Conservation (phyloP, 2,888 invertebrate species). For the Cryptosula pallasiana region DNA sequence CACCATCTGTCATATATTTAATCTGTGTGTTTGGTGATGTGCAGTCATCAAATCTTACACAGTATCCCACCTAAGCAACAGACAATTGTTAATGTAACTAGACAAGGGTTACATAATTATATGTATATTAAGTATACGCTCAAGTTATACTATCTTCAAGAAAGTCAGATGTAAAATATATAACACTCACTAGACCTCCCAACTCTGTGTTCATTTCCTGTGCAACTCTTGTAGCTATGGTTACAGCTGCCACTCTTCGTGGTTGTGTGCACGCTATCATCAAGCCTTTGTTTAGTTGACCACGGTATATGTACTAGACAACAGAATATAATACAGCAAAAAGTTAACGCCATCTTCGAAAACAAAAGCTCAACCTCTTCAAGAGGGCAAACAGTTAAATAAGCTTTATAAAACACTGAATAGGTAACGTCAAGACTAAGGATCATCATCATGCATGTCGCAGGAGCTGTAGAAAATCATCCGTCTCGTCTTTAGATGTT, state of each 20-base stretch:
- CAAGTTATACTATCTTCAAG: neutral
- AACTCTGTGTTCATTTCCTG: conserved; percentile 55
- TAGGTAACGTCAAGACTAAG: no score
- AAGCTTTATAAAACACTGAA: no score
- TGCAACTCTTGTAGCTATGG: conserved; percentile 57
- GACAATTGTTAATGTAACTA: no score
- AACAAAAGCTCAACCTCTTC: no score
- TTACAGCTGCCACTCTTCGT: conserved; percentile 55
- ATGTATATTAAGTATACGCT: neutral
- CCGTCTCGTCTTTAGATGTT: no score
- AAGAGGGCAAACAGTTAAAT: no score
- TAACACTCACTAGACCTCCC: conserved; percentile 57
- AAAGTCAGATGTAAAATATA: neutral
- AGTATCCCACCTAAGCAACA: conserved; percentile 55
- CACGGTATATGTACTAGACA: conserved; percentile 67
- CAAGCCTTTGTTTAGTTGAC: conserved; percentile 65
- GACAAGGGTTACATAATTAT: no score
- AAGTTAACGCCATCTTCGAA: no score
- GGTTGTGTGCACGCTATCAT: conserved; percentile 61
- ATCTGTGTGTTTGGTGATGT: conserved; percentile 75
- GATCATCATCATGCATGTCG: no score
- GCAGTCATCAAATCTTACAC: conserved; percentile 83
- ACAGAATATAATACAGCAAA: no score
- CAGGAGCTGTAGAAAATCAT: no score
- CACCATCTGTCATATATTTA: conserved; percentile 86